Evolutionary conservation across 2,113 vertebrate genomes (phyloP).

Genomic region (Progne subis): DNA sequence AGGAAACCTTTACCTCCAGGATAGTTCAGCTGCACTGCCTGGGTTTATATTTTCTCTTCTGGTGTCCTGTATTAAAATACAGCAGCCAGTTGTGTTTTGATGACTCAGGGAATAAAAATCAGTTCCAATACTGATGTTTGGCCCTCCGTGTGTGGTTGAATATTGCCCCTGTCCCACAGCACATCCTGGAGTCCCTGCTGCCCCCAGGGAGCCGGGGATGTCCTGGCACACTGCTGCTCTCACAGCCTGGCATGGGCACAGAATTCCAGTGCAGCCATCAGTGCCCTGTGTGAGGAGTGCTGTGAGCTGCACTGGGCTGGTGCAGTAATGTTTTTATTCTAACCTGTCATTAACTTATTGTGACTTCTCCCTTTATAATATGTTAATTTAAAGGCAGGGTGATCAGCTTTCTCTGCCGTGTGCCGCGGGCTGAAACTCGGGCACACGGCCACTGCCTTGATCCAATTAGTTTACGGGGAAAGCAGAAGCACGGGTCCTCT

Average conservation of each 20-base stretch:
- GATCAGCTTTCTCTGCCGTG: background rate
- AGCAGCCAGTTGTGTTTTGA: background rate
- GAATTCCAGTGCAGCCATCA: background rate
- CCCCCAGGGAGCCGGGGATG: background rate
- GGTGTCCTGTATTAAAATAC: background rate
- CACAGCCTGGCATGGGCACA: fast-evolving
- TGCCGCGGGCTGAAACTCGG: fast-evolving
- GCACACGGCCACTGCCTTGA: background rate
- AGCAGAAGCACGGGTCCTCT: fast-evolving
- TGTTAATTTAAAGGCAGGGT: background rate
- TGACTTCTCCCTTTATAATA: background rate
- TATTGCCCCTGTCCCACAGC: background rate
- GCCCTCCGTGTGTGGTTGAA: background rate
- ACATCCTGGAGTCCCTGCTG: background rate
- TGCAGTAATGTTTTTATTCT: background rate
- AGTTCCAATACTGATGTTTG: background rate
- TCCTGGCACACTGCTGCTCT: background rate
- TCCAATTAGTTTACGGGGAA: background rate
- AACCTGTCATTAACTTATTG: background rate
- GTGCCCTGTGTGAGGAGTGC: background rate
- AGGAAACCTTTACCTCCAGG: background rate
- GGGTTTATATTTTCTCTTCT: background rate
- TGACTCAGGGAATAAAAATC: background rate
- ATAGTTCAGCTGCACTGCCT: background rate
- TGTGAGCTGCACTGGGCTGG: background rate